Evolutionary conservation across 2,113 vertebrate genomes (phyloP).

Genomic region (Hiodon alosoides): DNA sequence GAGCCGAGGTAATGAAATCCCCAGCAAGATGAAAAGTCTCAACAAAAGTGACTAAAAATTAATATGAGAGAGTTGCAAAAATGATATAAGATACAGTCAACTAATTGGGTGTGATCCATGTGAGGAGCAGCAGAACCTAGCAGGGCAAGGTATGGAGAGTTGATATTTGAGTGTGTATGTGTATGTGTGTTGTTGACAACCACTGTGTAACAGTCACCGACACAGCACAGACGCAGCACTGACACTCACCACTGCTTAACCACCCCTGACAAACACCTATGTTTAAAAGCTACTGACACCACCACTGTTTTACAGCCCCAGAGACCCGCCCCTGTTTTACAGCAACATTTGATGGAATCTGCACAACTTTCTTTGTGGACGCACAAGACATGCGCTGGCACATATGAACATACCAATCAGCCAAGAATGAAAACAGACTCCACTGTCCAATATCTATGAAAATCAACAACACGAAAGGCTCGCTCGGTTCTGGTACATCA

Average conservation of each 20-base stretch:
- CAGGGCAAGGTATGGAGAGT: neutral
- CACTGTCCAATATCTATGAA: neutral
- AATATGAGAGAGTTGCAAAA: conserved; percentile 15
- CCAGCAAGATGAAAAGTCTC: conserved; percentile 20
- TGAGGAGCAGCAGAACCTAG: neutral
- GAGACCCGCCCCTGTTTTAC: neutral
- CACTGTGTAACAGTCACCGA: neutral
- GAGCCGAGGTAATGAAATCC: conserved; percentile 29
- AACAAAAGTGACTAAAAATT: conserved; percentile 7
- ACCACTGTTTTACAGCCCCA: neutral
- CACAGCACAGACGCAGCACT: neutral
- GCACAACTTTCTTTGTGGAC: neutral
- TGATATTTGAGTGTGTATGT: neutral
- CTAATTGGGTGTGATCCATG: conserved; percentile 18
- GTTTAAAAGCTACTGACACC: neutral
- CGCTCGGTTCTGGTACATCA: no score
- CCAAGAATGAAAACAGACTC: neutral
- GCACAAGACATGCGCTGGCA: neutral
- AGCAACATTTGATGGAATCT: neutral
- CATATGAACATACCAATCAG: neutral
- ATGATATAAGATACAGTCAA: conserved; percentile 13
- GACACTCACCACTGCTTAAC: no score
- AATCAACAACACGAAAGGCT: neutral
- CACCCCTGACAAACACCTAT: no score
- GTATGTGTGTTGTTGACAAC: neutral